phyloP scores from a whole-genome alignment of 2,888 invertebrate genomes.

The Keiferia lycopersicella region DNA sequence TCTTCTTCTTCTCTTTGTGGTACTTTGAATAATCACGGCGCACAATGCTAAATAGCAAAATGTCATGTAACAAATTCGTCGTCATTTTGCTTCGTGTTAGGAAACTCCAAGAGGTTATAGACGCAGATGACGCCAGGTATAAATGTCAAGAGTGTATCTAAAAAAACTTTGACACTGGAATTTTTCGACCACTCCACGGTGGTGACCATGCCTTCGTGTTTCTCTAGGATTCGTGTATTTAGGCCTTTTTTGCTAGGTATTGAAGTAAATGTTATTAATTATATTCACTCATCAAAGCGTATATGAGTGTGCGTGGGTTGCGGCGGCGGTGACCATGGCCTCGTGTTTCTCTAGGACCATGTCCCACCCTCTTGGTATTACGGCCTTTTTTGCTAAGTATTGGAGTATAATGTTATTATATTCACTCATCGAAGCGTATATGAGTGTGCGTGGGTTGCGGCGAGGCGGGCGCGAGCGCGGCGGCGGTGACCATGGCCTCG shows the following conservation, averaged over 20 bases:
- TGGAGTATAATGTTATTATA: conserved; percentile 25
- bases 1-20: background rate
- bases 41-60: too few species aligned
- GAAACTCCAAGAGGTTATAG: too few species aligned
- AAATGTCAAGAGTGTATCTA: too few species aligned
- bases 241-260: too few species aligned
- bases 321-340: conserved; percentile 24
- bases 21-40: background rate
- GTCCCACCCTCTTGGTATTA: conserved; percentile 66
- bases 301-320: conserved; percentile 50
- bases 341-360: too few species aligned
- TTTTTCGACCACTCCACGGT: too few species aligned
- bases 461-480: conserved; percentile 62
- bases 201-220: background rate
- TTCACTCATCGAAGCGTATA: conserved; percentile 84
- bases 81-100: too few species aligned
- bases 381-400: conserved; percentile 32
- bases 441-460: conserved; percentile 87
- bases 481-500: conserved; percentile 55
- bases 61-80: too few species aligned
- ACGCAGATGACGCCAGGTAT: too few species aligned
- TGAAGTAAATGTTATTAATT: too few species aligned
- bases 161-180: too few species aligned
- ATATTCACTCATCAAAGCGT: conserved; percentile 84
- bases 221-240: background rate